These are phyloP conservation scores for Cochlearius cochlearius DNA, from an alignment of 2,113 vertebrate species.

Conservation along the genomic window DNA sequence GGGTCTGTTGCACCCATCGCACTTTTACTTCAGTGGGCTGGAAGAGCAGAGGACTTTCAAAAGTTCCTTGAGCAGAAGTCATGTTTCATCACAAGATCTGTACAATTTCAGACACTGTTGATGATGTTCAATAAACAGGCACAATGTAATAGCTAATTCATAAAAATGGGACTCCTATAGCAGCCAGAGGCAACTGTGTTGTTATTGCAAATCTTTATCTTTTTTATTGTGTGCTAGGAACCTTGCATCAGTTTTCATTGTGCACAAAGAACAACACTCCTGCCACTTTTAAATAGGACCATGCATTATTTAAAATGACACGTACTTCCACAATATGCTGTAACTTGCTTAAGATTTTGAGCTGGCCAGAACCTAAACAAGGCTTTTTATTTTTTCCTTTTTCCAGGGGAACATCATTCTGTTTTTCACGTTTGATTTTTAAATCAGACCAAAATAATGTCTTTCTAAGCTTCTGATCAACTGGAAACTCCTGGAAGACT, in stretches of 20 bases:
- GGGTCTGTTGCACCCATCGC: neutral
- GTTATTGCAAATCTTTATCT: constrained; percentile 48
- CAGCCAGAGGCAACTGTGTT: constrained; percentile 9
- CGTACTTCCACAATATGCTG: neutral
- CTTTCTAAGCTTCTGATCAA: neutral
- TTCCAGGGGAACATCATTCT: neutral
- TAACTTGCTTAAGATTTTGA: neutral
- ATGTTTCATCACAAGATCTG: neutral
- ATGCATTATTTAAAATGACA: constrained; percentile 1
- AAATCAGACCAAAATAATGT: neutral
- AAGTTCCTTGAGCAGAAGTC: neutral
- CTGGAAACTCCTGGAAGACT: neutral
- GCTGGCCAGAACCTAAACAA: neutral
- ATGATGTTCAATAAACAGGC: neutral
- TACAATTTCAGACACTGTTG: neutral
- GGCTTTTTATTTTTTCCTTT: neutral
- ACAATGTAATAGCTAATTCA: constrained; percentile 23
- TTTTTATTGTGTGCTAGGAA: constrained; percentile 4
- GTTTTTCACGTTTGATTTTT: neutral
- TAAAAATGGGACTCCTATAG: neutral
- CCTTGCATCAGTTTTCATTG: neutral
- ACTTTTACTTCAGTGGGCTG: neutral
- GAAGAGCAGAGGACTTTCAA: neutral
- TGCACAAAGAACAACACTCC: neutral
- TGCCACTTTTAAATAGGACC: neutral